These are phyloP conservation scores for Tethya wilhelma DNA, from an alignment of 37 sponge, comb jelly and placozoan species.

Conservation along the genomic window DNA sequence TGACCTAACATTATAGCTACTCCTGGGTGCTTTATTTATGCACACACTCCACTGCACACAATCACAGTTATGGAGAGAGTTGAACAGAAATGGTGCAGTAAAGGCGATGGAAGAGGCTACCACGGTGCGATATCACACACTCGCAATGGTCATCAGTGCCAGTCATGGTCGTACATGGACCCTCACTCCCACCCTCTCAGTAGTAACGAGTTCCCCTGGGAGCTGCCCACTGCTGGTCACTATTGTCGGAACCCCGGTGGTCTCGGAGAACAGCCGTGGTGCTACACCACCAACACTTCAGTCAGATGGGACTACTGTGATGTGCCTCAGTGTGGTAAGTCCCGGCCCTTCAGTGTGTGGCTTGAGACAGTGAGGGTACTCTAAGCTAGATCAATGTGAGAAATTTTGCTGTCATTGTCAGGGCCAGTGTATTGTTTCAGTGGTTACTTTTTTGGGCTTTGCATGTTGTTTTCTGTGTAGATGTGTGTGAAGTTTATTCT, in stretches of 20 bases:
- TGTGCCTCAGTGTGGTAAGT: conserved; percentile 12
- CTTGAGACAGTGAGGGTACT: background rate
- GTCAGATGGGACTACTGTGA: conserved; percentile 66
- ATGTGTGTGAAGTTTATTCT: background rate
- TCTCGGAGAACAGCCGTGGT: conserved; percentile 55
- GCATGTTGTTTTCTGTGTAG: too few relatives aligned
- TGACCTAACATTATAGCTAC: too few relatives aligned
- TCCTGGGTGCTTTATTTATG: too few relatives aligned
- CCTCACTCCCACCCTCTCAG: conserved; percentile 23
- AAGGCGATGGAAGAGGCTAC: conserved; percentile 39
- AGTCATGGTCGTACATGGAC: conserved; percentile 18
- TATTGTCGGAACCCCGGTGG: conserved; percentile 66
- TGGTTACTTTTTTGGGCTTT: too few relatives aligned
- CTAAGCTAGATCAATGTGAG: too few relatives aligned
- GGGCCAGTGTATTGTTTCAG: too few relatives aligned
- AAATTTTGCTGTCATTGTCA: too few relatives aligned
- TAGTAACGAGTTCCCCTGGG: background rate
- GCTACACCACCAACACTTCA: conserved; percentile 26
- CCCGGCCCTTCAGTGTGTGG: background rate
- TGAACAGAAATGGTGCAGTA: background rate
- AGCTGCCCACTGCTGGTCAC: conserved; percentile 3
- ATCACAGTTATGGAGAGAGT: background rate
- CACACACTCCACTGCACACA: too few relatives aligned
- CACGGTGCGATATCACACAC: conserved; percentile 5
- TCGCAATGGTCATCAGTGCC: conserved; percentile 5